Conservation (phyloP, 2,888 invertebrate genomes). For the Orthosia gracilis region DNA sequence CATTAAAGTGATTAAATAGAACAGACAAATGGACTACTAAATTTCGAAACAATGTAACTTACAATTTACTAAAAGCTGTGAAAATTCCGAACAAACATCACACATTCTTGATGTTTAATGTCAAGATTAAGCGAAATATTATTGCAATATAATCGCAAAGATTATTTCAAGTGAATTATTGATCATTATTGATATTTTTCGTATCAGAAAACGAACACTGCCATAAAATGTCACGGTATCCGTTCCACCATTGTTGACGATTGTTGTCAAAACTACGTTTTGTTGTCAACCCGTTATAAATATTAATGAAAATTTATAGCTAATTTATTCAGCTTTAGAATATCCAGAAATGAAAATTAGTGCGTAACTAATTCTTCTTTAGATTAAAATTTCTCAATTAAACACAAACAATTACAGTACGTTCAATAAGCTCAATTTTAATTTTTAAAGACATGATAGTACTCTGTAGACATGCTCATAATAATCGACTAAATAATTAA, state of each 20-base stretch:
- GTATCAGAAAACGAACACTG: slow-evolving; percentile 88
- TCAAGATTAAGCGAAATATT: slow-evolving; percentile 84
- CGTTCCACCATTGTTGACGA: slow-evolving; percentile 90
- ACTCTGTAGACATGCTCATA: slow-evolving; percentile 12
- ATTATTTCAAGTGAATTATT: slow-evolving; percentile 81
- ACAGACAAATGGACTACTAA: slow-evolving; percentile 76
- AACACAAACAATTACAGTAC: background rate
- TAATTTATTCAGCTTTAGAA: slow-evolving; percentile 38
- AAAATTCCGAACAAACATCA: slow-evolving; percentile 98
- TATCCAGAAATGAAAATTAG: background rate
- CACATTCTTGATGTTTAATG: slow-evolving; percentile 93
- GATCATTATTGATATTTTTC: slow-evolving; percentile 90
- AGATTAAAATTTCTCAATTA: background rate
- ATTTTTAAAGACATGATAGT: background rate
- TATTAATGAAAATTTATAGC: slow-evolving; percentile 43
- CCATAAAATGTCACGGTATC: slow-evolving; percentile 88
- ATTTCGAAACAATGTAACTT: slow-evolving; percentile 90
- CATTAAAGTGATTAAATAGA: slow-evolving; percentile 64
- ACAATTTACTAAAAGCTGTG: slow-evolving; percentile 95
- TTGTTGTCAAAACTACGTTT: slow-evolving; percentile 89
- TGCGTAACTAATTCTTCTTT: accelerated
- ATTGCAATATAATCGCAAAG: slow-evolving; percentile 86
- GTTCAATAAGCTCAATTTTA: background rate
- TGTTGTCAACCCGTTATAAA: slow-evolving; percentile 64
- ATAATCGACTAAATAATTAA: slow-evolving; percentile 44